Evolutionary conservation across 2,113 vertebrate genomes (phyloP), one percentile per base, ranked within the genome.

Genomic region (Chlorodrepanis virens): DNA sequence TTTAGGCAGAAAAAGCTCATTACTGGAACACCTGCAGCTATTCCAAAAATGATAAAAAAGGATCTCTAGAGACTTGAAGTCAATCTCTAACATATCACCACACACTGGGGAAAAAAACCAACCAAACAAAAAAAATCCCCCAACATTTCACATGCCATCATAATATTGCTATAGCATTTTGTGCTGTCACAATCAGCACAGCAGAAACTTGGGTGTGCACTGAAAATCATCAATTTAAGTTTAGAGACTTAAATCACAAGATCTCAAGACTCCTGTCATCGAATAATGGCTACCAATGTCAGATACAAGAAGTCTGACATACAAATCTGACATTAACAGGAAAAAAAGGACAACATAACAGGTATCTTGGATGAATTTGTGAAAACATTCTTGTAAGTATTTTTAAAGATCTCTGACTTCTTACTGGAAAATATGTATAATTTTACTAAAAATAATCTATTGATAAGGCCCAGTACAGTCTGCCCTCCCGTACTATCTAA

Each of bases 51-150:
- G 21, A 82, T 22, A 76, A 71, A 69, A 87, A 79, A 1, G 11
- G 17, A 37, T 75, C 21, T 84, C 27, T 45, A 57, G 22, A 74
- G 20, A 23, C 18, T n/a, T 49, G 17, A 94, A 89, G n/a, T 74
- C 42, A 64, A 57, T 27, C 14, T 80, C 27, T 57, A 71, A 45
- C 25, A 53, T 59, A 78, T 35, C 35, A 78, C 5, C 16, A 63
- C 15, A 28, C 4, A 24, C 0, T 40, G 18, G 49, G 49, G 20
- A 3, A 65, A 67, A 42, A 44, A 3, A 0, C 1, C 1, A 83
- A 35, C 16, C 35, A 27, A 40, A 35, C 29, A 27, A 60, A 77
- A 56, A 57, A 56, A 64, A 24, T 33, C 2, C 4, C 9, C 17
- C 22, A 35, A 28, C 9, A 35, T 69, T 45, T 47, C 22, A 81